phyloP scores from a whole-genome alignment of 1,140 invertebrate species.

The Druon quercuslanigerum region DNA sequence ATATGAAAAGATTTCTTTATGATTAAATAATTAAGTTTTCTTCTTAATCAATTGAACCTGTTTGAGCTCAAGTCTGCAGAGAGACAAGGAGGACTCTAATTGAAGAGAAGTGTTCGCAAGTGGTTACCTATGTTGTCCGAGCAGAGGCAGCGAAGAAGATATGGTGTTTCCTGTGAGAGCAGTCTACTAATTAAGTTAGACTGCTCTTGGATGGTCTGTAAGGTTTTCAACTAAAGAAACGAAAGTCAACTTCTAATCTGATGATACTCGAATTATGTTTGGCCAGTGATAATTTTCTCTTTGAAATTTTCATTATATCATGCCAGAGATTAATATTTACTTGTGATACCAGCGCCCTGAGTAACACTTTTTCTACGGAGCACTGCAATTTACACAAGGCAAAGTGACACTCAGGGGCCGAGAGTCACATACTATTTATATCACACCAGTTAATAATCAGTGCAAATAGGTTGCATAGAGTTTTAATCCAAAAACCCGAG shows the following conservation, averaged over 20 bases:
- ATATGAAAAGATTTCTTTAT: not conserved
- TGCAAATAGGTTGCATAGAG: no score
- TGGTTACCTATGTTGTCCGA: constrained; percentile 25
- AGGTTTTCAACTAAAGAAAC: not conserved
- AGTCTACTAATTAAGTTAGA: constrained; percentile 26
- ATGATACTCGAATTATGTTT: not conserved
- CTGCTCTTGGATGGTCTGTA: not conserved
- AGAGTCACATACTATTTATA: no score
- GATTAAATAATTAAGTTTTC: not conserved
- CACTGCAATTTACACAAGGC: no score
- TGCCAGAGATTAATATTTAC: not conserved
- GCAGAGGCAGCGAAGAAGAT: constrained; percentile 25
- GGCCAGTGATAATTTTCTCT: not conserved
- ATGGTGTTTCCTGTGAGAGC: constrained; percentile 20
- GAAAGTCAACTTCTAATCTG: not conserved
- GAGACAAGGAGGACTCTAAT: constrained; percentile 15
- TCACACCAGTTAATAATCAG: no score
- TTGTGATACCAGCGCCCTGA: no score
- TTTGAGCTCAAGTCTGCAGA: not conserved
- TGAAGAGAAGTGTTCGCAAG: constrained; percentile 27
- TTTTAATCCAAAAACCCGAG: no score
- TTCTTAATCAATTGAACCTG: constrained; percentile 8
- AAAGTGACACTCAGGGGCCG: no score
- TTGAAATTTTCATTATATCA: not conserved
- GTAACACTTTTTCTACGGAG: no score